These are phyloP conservation scores for Pseudomyrmex flavicornis DNA, from an alignment of 1,140 invertebrate genomes.

Conservation along the genomic window DNA sequence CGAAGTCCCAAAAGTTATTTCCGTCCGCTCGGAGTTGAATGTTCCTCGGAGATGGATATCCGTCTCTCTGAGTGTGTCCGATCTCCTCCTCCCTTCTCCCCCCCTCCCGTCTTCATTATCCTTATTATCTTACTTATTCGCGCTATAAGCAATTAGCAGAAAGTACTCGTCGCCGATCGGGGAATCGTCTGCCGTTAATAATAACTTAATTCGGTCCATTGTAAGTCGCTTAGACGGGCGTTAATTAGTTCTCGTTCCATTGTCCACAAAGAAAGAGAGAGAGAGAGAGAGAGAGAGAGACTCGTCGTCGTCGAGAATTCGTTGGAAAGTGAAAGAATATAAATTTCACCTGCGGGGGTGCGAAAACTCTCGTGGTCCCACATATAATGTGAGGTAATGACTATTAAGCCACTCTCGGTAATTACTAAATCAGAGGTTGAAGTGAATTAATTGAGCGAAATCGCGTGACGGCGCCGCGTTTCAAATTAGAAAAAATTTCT, in stretches of 20 bases:
- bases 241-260: slow-evolving; percentile 51
- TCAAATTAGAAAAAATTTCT: slow-evolving; percentile 59
- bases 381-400: slow-evolving; percentile 67
- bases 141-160: slow-evolving; percentile 55
- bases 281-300: no score
- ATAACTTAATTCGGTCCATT: slow-evolving; percentile 60
- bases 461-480: slow-evolving; percentile 26
- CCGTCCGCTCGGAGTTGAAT: not conserved
- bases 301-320: slow-evolving; percentile 11
- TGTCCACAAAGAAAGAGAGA: not conserved
- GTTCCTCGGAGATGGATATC: slow-evolving; percentile 11
- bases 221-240: slow-evolving; percentile 48
- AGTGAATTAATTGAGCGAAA: slow-evolving; percentile 61
- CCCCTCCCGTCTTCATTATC: slow-evolving; percentile 22
- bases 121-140: slow-evolving; percentile 49
- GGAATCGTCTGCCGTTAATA: slow-evolving; percentile 24
- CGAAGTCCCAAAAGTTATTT: slow-evolving; percentile 28
- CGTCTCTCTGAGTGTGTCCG: not conserved
- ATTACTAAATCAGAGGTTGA: slow-evolving; percentile 54
- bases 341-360: not conserved
- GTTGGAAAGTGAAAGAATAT: slow-evolving; percentile 43
- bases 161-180: slow-evolving; percentile 2
- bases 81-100: not conserved
- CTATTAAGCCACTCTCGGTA: slow-evolving; percentile 60
- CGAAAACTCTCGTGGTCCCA: slow-evolving; percentile 30